Evolutionary conservation across 2,113 vertebrate genomes (phyloP).

Genomic region (Pterocles orientalis): DNA sequence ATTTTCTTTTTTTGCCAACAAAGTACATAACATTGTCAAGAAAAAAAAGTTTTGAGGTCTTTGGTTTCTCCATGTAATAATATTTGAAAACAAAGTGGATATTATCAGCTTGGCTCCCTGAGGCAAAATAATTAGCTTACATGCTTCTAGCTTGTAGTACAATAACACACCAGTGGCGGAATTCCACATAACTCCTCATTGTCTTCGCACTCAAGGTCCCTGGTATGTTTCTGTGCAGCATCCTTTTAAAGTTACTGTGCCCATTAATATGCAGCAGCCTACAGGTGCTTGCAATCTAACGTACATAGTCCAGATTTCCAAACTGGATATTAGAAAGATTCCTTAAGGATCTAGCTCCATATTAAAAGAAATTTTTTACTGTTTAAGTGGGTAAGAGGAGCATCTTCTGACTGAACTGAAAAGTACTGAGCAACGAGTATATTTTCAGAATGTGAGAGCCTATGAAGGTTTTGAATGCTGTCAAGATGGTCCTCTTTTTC

Average conservation of each 20-base stretch:
- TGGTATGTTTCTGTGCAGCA: neutral
- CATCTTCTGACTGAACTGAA: neutral
- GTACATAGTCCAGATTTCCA: neutral
- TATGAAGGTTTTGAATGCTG: neutral
- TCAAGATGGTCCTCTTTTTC: neutral
- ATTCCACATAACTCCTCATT: rapidly evolving
- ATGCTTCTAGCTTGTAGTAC: neutral
- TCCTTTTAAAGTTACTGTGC: neutral
- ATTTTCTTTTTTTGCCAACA: neutral
- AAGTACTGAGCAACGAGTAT: neutral
- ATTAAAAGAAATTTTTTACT: neutral
- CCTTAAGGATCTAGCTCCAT: neutral
- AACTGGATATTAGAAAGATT: neutral
- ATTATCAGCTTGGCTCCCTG: neutral
- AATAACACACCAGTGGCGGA: neutral
- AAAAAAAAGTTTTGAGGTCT: neutral
- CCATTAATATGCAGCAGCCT: neutral
- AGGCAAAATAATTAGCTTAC: neutral
- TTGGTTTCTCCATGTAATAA: neutral
- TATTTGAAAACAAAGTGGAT: neutral
- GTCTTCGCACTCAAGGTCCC: neutral
- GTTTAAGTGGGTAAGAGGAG: neutral
- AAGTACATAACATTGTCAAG: neutral
- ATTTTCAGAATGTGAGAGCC: neutral
- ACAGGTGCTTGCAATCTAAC: neutral